A percentile compares a stretch with the other conserved stretches of the same genome.
phyloP scores from a whole-genome alignment of 2,113 vertebrate genomes.

The Hypomesus transpacificus region DNA sequence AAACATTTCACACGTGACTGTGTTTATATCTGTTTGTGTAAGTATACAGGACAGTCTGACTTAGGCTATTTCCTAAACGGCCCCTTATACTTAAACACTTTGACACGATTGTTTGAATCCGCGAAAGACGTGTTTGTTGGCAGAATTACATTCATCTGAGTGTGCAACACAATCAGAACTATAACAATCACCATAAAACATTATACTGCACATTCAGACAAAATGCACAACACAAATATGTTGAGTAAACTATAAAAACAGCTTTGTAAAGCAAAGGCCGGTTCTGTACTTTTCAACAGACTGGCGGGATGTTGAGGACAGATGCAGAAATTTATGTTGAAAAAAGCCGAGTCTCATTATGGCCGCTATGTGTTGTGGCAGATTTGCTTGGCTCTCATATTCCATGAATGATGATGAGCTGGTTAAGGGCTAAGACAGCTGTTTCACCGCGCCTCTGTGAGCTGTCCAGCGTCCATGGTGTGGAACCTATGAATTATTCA shows the following conservation, averaged over 20 bases:
- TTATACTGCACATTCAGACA: too few species aligned
- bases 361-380: slow-evolving; percentile 8
- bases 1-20: too few species aligned
- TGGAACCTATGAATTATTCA: slow-evolving; percentile 59
- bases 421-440: slow-evolving; percentile 55
- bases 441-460: slow-evolving; percentile 34
- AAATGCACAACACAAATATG: too few species aligned
- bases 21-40: too few species aligned
- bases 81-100: too few species aligned
- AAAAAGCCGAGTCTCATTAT: slow-evolving; percentile 41
- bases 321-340: slow-evolving; percentile 42
- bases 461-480: slow-evolving; percentile 30
- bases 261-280: slow-evolving; percentile 35
- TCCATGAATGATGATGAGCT: slow-evolving; percentile 43
- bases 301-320: slow-evolving; percentile 18
- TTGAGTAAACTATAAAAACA: slow-evolving; percentile 7
- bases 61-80: too few species aligned
- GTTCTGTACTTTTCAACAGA: slow-evolving; percentile 36
- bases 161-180: neutral
- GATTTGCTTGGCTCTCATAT: slow-evolving; percentile 32
- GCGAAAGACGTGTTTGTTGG: too few species aligned
- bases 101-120: too few species aligned
- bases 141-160: too few species aligned
- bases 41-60: too few species aligned
- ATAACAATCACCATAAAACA: too few species aligned